Percentiles rank a stretch among this genome's conserved stretches.
Evolutionary conservation across 2,113 vertebrate species (phyloP).

Genomic region (Scartelaos histophorus): DNA sequence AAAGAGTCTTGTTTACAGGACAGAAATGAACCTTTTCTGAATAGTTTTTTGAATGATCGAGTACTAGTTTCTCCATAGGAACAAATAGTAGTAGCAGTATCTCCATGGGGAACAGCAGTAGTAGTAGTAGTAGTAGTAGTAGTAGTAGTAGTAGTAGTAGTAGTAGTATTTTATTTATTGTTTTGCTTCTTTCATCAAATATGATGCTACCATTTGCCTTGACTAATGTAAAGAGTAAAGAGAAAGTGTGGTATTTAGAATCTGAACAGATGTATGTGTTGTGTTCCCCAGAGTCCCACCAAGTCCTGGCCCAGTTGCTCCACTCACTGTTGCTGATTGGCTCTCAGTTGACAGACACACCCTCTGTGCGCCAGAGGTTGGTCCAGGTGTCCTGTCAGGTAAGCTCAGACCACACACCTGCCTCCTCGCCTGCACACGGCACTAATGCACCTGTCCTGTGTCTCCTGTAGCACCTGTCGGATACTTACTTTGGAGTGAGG

Average conservation of each 20-base stretch:
- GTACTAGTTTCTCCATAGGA: too few relatives aligned
- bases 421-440: too few relatives aligned
- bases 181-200: too few relatives aligned
- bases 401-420: constrained; percentile 11
- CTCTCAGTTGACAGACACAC: constrained; percentile 84
- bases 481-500: constrained; percentile 92
- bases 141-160: too few relatives aligned
- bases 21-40: too few relatives aligned
- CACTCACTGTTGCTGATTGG: constrained; percentile 91
- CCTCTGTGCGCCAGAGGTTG: constrained; percentile 80
- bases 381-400: constrained; percentile 95
- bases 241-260: not conserved
- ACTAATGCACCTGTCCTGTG: not conserved
- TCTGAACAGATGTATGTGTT: not conserved
- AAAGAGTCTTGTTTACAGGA: too few relatives aligned
- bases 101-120: too few relatives aligned
- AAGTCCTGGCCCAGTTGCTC: constrained; percentile 93
- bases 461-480: constrained; percentile 83
- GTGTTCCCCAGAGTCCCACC: constrained; percentile 86
- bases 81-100: too few relatives aligned
- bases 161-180: too few relatives aligned
- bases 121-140: too few relatives aligned
- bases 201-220: too few relatives aligned
- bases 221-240: not conserved
- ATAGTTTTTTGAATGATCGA: too few relatives aligned